Conservation (phyloP, 2,888 invertebrate genomes). For the Papilio demoleus region DNA sequence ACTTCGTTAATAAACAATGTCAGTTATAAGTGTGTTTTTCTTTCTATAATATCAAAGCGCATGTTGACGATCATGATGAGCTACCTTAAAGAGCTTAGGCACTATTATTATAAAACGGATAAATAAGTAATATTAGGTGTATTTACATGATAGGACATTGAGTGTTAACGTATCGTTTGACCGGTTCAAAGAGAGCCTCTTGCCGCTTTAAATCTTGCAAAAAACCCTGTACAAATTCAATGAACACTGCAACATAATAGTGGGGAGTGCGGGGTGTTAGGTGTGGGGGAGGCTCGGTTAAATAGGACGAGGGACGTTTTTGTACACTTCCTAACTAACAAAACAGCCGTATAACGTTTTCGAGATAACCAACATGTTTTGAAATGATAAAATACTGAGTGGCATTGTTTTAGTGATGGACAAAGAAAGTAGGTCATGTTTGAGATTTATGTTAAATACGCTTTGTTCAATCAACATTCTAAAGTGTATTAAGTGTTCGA, state of each 20-base stretch:
- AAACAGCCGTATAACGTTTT: slow-evolving; percentile 44
- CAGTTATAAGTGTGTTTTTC: too few relatives aligned
- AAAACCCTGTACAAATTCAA: slow-evolving; percentile 56
- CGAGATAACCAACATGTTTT: slow-evolving; percentile 39
- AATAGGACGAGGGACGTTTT: slow-evolving; percentile 51
- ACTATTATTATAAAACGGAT: too few relatives aligned
- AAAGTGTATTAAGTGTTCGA: slow-evolving; percentile 15
- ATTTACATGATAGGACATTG: slow-evolving; percentile 46
- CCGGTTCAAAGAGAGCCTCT: slow-evolving; percentile 52
- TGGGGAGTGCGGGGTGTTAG: slow-evolving; percentile 38
- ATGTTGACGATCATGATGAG: too few relatives aligned
- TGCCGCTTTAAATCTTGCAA: slow-evolving; percentile 51
- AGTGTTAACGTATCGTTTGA: slow-evolving; percentile 55
- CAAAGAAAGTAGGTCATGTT: slow-evolving; percentile 25
- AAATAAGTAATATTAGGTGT: too few relatives aligned
- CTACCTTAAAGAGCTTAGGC: too few relatives aligned
- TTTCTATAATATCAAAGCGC: too few relatives aligned
- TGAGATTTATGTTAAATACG: slow-evolving; percentile 15
- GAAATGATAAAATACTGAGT: slow-evolving; percentile 38
- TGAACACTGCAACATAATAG: slow-evolving; percentile 61
- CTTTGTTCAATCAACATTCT: slow-evolving; percentile 6
- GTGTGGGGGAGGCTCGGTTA: slow-evolving; percentile 38
- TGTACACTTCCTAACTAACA: slow-evolving; percentile 54
- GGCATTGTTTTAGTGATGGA: slow-evolving; percentile 14
- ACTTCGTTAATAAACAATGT: too few relatives aligned